Percentiles rank a stretch among this genome's conserved stretches.
phyloP scores from a whole-genome alignment of 2,113 vertebrate genomes.

The Vidua macroura region DNA sequence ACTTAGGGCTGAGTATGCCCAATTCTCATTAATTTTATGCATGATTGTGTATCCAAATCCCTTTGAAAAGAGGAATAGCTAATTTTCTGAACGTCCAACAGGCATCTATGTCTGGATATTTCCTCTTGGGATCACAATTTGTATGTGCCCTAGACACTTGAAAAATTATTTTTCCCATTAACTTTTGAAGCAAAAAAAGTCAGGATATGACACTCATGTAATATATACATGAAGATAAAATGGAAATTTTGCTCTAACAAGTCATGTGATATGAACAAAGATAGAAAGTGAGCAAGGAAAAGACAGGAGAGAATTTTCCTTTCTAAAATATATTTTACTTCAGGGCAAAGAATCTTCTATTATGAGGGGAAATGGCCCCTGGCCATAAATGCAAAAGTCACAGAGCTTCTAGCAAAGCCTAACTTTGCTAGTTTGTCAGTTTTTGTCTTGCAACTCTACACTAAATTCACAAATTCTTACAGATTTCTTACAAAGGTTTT shows the following conservation, averaged over 20 bases:
- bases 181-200: slow-evolving; percentile 25
- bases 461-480: neutral
- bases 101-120: neutral
- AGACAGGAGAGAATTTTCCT: neutral
- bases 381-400: neutral
- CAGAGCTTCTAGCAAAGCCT: neutral
- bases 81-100: slow-evolving; percentile 6
- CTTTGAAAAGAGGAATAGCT: slow-evolving; percentile 2
- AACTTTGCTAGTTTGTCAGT: neutral
- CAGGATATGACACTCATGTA: slow-evolving; percentile 37
- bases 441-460: neutral
- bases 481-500: neutral
- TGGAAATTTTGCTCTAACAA: slow-evolving; percentile 33
- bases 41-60: slow-evolving; percentile 1
- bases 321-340: neutral
- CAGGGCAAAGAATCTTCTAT: neutral
- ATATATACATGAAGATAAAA: slow-evolving; percentile 45
- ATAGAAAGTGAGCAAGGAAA: neutral
- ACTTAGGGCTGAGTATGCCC: slow-evolving; percentile 22
- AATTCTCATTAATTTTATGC: slow-evolving; percentile 61
- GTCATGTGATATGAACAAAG: neutral
- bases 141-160: neutral
- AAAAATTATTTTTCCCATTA: slow-evolving; percentile 40
- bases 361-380: neutral
- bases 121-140: neutral